Evolutionary conservation across 2,888 invertebrate species (phyloP).

Genomic region (Latrodectus elegans): DNA sequence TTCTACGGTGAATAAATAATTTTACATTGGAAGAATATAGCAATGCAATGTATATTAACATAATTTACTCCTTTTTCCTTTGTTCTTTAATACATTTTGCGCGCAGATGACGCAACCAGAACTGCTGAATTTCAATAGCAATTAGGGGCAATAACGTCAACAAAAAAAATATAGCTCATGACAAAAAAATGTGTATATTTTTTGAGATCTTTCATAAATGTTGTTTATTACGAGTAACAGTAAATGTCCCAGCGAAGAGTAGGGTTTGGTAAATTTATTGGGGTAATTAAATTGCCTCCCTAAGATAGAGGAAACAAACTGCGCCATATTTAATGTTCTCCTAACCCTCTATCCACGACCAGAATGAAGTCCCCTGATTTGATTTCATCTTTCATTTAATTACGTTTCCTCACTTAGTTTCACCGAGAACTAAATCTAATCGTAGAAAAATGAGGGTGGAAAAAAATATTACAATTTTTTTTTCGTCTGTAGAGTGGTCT

Average conservation of each 20-base stretch:
- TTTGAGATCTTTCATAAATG: constrained; percentile 45
- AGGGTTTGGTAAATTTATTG: constrained; percentile 54
- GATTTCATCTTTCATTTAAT: constrained; percentile 67
- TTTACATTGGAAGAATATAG: too few species aligned
- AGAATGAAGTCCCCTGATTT: constrained; percentile 52
- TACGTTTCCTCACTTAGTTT: constrained; percentile 54
- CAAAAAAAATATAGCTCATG: neutral
- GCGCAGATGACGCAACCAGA: too few species aligned
- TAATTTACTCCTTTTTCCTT: too few species aligned
- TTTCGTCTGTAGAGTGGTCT: neutral
- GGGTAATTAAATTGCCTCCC: constrained; percentile 61
- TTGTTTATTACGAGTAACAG: constrained; percentile 58
- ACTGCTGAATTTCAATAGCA: neutral
- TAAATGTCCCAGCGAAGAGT: constrained; percentile 54
- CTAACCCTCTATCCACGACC: constrained; percentile 23
- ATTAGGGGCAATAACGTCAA: neutral
- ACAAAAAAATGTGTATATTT: constrained; percentile 2
- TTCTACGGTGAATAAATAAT: too few species aligned
- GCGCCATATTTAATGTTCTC: constrained; percentile 56
- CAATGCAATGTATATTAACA: too few species aligned
- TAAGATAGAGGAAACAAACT: constrained; percentile 44
- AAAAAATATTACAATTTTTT: constrained; percentile 10
- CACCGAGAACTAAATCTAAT: constrained; percentile 46
- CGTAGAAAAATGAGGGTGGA: constrained; percentile 19
- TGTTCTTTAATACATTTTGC: too few species aligned